Evolutionary conservation across 2,797 vertebrate species (phyloP).

Genomic region (Periophthalmus magnuspinnatus): DNA sequence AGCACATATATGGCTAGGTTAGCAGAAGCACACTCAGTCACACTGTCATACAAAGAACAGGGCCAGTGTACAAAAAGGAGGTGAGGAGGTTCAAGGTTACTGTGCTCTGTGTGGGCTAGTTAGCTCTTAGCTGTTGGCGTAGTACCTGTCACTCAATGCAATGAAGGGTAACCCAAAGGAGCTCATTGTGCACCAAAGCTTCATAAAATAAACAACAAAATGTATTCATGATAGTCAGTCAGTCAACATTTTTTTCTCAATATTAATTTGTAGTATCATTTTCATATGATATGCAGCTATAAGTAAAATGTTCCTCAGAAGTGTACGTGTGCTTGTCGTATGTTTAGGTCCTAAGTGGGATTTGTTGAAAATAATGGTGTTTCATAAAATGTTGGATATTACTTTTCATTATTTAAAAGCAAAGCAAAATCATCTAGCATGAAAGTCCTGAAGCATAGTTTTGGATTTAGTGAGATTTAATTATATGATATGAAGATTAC

Average conservation of each 20-base stretch:
- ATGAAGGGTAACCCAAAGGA: background rate
- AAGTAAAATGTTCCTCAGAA: too few species aligned
- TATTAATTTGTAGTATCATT: too few species aligned
- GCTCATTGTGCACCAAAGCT: background rate
- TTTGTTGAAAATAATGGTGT: too few species aligned
- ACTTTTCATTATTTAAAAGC: background rate
- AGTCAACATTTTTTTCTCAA: too few species aligned
- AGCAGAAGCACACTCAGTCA: background rate
- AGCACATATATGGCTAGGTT: slow-evolving; percentile 10
- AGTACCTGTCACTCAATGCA: slow-evolving; percentile 13
- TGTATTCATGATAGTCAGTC: too few species aligned
- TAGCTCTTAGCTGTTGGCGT: background rate
- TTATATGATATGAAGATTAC: background rate
- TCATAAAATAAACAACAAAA: background rate
- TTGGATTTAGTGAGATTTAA: background rate
- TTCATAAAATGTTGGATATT: too few species aligned
- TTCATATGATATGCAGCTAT: too few species aligned
- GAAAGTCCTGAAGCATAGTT: background rate
- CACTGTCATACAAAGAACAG: background rate
- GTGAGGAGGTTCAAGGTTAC: background rate
- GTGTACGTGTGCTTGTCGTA: too few species aligned
- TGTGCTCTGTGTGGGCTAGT: background rate
- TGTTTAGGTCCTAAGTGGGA: too few species aligned
- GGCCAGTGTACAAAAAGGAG: slow-evolving; percentile 1
- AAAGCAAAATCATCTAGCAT: background rate